These are phyloP conservation scores for Micoletzkya japonica DNA, from an alignment of 2,888 invertebrate species.

Conservation along the genomic window DNA sequence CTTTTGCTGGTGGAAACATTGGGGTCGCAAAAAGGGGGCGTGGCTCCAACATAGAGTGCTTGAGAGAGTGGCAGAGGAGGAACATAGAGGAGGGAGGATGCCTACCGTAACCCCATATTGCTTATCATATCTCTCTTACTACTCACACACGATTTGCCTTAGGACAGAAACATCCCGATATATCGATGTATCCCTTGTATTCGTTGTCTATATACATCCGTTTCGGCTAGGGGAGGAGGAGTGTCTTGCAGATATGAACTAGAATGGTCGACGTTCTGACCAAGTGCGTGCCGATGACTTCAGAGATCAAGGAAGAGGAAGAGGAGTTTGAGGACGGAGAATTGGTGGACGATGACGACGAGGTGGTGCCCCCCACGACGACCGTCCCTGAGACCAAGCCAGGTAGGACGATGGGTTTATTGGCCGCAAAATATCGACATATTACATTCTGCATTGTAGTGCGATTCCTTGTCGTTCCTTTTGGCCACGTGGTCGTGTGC, in stretches of 20 bases:
- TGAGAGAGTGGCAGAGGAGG: no score
- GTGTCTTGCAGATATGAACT: conserved; percentile 17
- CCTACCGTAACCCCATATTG: no score
- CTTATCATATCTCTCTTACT: no score
- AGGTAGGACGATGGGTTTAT: conserved; percentile 1
- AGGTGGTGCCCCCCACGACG: neutral
- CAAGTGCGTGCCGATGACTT: neutral
- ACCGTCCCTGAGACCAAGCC: conserved; percentile 2
- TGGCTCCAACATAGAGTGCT: no score
- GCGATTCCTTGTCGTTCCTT: neutral
- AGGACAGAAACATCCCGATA: no score
- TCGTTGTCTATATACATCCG: conserved; percentile 1
- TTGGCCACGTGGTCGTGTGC: conserved; percentile 8
- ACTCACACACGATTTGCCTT: no score
- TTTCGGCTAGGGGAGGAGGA: neutral
- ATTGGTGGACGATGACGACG: conserved; percentile 28
- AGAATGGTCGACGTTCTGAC: conserved; percentile 28
- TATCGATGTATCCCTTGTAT: no score
- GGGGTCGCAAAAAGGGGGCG: no score
- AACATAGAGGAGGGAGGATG: no score
- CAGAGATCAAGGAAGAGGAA: conserved; percentile 6
- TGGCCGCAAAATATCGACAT: no score
- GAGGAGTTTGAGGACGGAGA: conserved; percentile 29
- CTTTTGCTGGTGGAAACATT: no score
- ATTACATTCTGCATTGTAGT: neutral